Conservation (phyloP, 2,888 invertebrate species). For the Melieria crassipennis region DNA sequence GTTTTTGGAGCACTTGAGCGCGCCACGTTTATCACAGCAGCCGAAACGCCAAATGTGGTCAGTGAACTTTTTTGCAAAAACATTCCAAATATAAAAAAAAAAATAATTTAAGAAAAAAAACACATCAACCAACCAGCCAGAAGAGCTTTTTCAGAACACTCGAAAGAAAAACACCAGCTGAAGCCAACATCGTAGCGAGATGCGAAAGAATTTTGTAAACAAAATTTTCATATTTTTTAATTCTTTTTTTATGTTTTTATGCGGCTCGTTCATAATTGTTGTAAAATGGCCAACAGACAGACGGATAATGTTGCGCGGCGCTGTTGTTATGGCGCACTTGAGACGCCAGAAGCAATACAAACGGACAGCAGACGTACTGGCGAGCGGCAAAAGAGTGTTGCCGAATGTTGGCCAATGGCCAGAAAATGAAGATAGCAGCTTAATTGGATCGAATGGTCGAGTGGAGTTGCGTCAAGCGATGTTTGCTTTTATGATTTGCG, state of each 20-base stretch:
- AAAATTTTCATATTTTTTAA: too few species aligned
- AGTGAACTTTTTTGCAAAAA: conserved; percentile 24
- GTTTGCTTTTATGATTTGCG: too few species aligned
- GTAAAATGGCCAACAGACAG: neutral
- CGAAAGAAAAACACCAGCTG: neutral
- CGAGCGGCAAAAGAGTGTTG: too few species aligned
- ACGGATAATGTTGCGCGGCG: neutral
- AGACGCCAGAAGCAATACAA: neutral
- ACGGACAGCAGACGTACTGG: too few species aligned
- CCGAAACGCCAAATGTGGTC: conserved; percentile 11
- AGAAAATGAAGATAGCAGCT: too few species aligned
- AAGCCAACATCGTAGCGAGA: too few species aligned
- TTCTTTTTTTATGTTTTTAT: neutral
- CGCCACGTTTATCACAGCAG: too few species aligned
- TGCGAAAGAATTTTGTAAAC: too few species aligned
- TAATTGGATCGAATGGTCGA: too few species aligned
- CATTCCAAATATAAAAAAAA: neutral
- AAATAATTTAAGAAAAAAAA: neutral
- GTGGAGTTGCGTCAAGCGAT: too few species aligned
- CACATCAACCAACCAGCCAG: neutral
- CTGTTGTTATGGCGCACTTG: neutral
- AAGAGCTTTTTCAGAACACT: neutral
- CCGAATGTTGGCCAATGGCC: too few species aligned
- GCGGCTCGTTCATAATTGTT: neutral
- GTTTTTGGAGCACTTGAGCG: neutral